A percentile compares a stretch with the other conserved stretches of the same genome.
phyloP scores from a whole-genome alignment of 2,113 vertebrate species.

The Chroicocephalus ridibundus region DNA sequence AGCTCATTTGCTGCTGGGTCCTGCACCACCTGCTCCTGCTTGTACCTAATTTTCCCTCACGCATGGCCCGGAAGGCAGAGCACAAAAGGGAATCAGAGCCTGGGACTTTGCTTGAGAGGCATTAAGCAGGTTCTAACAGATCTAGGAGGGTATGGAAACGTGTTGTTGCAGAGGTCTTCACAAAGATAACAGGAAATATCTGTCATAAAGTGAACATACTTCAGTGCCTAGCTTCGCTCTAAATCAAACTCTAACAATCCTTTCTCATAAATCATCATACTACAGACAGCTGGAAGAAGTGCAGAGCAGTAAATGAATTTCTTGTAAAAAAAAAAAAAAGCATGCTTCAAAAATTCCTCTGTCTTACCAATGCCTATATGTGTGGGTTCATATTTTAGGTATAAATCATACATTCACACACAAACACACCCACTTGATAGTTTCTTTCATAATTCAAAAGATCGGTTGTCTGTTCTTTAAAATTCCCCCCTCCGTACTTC shows the following conservation, averaged over 20 bases:
- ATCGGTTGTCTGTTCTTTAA: slow-evolving; percentile 30
- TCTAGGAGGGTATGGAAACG: background rate
- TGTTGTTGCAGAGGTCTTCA: background rate
- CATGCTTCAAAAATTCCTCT: background rate
- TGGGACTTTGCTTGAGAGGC: background rate
- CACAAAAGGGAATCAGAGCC: slow-evolving; percentile 14
- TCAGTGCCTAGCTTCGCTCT: slow-evolving; percentile 39
- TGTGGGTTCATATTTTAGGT: background rate
- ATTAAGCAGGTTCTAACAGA: slow-evolving; percentile 6
- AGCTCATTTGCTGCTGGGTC: slow-evolving; percentile 46
- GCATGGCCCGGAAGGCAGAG: background rate
- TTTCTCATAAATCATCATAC: slow-evolving; percentile 51
- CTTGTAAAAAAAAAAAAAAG: background rate
- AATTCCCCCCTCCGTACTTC: background rate
- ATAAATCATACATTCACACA: background rate
- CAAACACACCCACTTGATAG: slow-evolving; percentile 26
- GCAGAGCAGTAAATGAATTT: slow-evolving; percentile 50
- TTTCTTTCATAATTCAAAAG: slow-evolving; percentile 52
- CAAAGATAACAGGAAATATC: slow-evolving; percentile 39
- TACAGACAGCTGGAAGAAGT: slow-evolving; percentile 33
- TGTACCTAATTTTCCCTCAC: slow-evolving; percentile 16
- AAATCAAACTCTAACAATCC: slow-evolving; percentile 62
- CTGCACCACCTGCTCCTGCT: slow-evolving; percentile 61
- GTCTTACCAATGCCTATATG: slow-evolving; percentile 9
- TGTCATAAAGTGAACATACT: background rate